Conservation (phyloP, 1,140 invertebrate species). For the Panonychus citri region DNA sequence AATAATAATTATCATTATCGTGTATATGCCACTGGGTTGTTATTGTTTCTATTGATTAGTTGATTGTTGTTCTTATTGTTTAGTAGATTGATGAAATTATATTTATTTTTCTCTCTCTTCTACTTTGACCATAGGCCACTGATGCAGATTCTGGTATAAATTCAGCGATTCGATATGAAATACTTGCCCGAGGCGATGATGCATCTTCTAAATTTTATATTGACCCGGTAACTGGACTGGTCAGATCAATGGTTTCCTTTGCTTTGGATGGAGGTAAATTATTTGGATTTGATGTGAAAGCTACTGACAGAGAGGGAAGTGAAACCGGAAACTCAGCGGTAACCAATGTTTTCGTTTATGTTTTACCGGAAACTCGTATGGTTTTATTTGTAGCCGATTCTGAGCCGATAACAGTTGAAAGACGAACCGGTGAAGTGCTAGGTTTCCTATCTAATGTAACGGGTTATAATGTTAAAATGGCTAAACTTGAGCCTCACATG, state of each 20-base stretch:
- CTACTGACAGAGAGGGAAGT: slow-evolving; percentile 46
- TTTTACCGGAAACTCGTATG: slow-evolving; percentile 51
- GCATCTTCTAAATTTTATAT: slow-evolving; percentile 44
- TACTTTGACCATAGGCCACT: slow-evolving; percentile 29
- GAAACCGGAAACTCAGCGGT: slow-evolving; percentile 52
- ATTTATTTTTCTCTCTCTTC: not conserved
- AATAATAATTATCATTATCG: too few relatives aligned
- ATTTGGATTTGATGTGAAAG: slow-evolving; percentile 66
- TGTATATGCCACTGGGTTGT: too few relatives aligned
- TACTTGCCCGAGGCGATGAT: slow-evolving; percentile 33
- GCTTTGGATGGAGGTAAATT: slow-evolving; percentile 40
- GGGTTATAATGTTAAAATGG: slow-evolving; percentile 45
- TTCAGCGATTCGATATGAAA: slow-evolving; percentile 49
- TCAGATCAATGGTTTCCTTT: slow-evolving; percentile 41
- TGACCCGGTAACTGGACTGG: slow-evolving; percentile 42
- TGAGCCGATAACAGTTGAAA: slow-evolving; percentile 46
- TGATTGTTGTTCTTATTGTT: not conserved
- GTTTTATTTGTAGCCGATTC: slow-evolving; percentile 47
- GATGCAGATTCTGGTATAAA: slow-evolving; percentile 50
- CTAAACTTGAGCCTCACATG: slow-evolving; percentile 46
- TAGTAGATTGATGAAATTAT: not conserved
- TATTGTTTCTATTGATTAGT: too few relatives aligned
- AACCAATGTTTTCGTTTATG: slow-evolving; percentile 57
- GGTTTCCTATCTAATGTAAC: slow-evolving; percentile 40
- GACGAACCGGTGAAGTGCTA: slow-evolving; percentile 40